Conservation (phyloP, 2,113 vertebrate genomes). For the Labeo catla region DNA sequence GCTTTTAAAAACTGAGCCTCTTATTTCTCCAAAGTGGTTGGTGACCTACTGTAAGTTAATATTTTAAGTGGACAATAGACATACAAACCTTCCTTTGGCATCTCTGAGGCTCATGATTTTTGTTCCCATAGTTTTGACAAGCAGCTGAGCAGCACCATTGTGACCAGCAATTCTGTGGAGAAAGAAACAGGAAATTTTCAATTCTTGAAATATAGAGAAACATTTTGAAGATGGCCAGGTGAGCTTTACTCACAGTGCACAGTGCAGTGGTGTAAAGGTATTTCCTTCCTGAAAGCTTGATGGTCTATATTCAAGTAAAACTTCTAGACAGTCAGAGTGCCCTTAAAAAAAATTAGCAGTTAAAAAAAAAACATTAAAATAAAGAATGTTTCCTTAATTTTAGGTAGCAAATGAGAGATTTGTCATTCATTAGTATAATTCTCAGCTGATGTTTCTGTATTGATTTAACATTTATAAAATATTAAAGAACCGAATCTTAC, state of each 20-base stretch:
- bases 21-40: neutral
- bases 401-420: neutral
- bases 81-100: slow-evolving; percentile 92
- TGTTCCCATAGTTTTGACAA: slow-evolving; percentile 87
- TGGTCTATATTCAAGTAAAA: slow-evolving; percentile 97
- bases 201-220: neutral
- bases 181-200: neutral
- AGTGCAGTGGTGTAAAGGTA: slow-evolving; percentile 94
- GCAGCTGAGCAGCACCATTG: slow-evolving; percentile 87
- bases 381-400: neutral
- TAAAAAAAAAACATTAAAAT: neutral
- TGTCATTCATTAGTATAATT: neutral
- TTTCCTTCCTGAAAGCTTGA: slow-evolving; percentile 92
- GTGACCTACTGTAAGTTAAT: neutral
- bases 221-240: neutral
- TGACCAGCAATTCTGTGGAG: slow-evolving; percentile 88
- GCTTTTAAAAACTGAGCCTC: neutral
- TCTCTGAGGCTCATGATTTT: slow-evolving; percentile 89
- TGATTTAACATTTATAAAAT: neutral
- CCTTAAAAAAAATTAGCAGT: slow-evolving; percentile 75
- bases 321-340: slow-evolving; percentile 92
- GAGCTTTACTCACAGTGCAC: slow-evolving; percentile 89
- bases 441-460: neutral
- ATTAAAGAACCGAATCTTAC: slow-evolving; percentile 68
- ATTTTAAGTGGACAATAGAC: neutral